A percentile compares a stretch with the other conserved stretches of the same genome.
phyloP scores from a whole-genome alignment of 2,113 vertebrate genomes.

The Eurypyga helias region DNA sequence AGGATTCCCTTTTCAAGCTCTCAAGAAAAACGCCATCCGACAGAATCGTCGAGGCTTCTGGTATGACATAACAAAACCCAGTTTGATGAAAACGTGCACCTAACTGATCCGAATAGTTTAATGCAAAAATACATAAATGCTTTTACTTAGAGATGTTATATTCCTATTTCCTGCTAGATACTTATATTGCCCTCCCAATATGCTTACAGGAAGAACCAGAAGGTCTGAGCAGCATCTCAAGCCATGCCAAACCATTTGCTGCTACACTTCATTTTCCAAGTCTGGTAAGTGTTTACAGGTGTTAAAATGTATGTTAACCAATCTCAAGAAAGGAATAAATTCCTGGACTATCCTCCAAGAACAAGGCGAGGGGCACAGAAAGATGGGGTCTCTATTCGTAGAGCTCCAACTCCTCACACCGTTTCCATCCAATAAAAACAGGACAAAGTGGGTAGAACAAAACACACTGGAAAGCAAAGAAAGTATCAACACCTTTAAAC shows the following conservation, averaged over 20 bases:
- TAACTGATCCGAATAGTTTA: neutral
- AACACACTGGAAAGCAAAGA: neutral
- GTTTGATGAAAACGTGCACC: neutral
- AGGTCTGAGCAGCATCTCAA: neutral
- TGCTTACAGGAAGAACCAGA: neutral
- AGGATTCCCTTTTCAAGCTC: neutral
- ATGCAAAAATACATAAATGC: neutral
- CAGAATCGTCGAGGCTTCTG: neutral
- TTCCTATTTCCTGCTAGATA: neutral
- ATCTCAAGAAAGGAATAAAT: neutral
- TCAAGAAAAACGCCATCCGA: neutral
- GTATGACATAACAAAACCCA: rapidly evolving
- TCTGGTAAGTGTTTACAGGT: neutral
- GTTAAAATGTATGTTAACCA: neutral
- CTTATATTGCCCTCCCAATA: neutral
- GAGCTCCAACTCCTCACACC: neutral
- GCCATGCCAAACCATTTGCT: neutral
- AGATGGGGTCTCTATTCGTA: neutral
- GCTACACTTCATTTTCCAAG: neutral
- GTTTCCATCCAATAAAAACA: neutral
- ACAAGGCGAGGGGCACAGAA: neutral
- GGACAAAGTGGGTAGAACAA: neutral
- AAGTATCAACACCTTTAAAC: neutral
- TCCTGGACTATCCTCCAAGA: neutral
- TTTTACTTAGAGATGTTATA: neutral